Evolutionary conservation across 2,113 vertebrate species (phyloP).

Genomic region (Takifugu flavidus): DNA sequence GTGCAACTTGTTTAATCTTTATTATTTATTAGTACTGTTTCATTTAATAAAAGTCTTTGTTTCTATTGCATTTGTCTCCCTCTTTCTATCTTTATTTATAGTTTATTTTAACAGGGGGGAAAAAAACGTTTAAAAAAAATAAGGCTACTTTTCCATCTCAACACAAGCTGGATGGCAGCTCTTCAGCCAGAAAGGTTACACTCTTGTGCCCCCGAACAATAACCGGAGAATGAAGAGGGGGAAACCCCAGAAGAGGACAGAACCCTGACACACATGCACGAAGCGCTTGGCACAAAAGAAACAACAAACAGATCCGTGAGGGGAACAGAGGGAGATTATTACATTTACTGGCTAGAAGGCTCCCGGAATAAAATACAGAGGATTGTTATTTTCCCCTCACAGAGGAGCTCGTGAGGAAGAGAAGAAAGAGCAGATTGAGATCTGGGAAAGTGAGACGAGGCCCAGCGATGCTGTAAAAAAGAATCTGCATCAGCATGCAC

Average conservation of each 20-base stretch:
- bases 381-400: not conserved
- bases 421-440: not conserved
- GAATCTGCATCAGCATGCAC: conserved; percentile 55
- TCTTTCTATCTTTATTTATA: not conserved
- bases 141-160: conserved; percentile 34
- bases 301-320: not conserved
- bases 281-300: conserved; percentile 8
- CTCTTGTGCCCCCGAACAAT: conserved; percentile 52
- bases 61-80: conserved; percentile 46
- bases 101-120: not conserved
- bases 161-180: conserved; percentile 23
- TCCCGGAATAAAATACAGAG: conserved; percentile 15
- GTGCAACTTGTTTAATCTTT: conserved; percentile 71
- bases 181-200: conserved; percentile 4
- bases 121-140: conserved; percentile 3
- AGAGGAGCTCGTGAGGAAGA: conserved; percentile 3
- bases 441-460: conserved; percentile 1
- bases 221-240: conserved; percentile 41
- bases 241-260: conserved; percentile 18
- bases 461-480: conserved; percentile 29
- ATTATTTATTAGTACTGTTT: conserved; percentile 77
- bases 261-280: conserved; percentile 18
- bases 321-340: not conserved
- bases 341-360: not conserved
- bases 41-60: conserved; percentile 69